Evolutionary conservation across 1,140 invertebrate genomes (phyloP).

Genomic region (Drosophila mayri): DNA sequence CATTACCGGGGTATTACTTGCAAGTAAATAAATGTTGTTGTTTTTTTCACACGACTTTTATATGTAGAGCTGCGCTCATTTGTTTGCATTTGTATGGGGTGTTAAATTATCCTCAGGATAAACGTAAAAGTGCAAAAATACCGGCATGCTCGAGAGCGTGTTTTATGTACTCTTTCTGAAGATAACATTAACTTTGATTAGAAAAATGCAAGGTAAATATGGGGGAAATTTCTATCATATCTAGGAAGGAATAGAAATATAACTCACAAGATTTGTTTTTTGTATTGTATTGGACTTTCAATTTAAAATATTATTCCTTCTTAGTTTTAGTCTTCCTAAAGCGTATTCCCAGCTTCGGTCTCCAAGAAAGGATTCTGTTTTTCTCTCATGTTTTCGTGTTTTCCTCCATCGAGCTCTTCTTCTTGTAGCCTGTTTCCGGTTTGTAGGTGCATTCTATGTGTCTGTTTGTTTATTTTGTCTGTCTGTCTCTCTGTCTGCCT

Average conservation of each 20-base stretch:
- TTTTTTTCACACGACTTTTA: constrained; percentile 10
- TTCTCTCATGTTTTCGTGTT: constrained; percentile 4
- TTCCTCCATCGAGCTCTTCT: constrained; percentile 9
- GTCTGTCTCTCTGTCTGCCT: not conserved
- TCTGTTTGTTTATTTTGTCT: constrained; percentile 5
- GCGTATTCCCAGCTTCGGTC: not conserved
- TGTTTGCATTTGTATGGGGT: constrained; percentile 79
- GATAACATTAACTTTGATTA: not conserved
- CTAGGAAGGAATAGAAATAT: not conserved
- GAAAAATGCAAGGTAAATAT: not conserved
- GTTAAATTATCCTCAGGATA: constrained; percentile 82
- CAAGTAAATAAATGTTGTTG: constrained; percentile 79
- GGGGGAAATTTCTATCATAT: too few relatives aligned
- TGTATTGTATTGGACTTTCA: too few relatives aligned
- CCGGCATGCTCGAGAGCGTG: constrained; percentile 38
- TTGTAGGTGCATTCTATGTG: constrained; percentile 37
- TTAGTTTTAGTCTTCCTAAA: not conserved
- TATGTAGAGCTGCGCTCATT: constrained; percentile 55
- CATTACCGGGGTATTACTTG: constrained; percentile 80
- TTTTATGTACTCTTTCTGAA: not conserved
- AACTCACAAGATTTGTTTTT: too few relatives aligned
- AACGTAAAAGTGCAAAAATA: constrained; percentile 74
- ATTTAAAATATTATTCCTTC: too few relatives aligned
- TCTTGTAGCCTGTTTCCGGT: constrained; percentile 56
- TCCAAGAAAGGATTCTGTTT: not conserved